A percentile compares a stretch with the other conserved stretches of the same genome.
Conservation (phyloP, 2,888 invertebrate species). For the Deilephila elpenor region DNA sequence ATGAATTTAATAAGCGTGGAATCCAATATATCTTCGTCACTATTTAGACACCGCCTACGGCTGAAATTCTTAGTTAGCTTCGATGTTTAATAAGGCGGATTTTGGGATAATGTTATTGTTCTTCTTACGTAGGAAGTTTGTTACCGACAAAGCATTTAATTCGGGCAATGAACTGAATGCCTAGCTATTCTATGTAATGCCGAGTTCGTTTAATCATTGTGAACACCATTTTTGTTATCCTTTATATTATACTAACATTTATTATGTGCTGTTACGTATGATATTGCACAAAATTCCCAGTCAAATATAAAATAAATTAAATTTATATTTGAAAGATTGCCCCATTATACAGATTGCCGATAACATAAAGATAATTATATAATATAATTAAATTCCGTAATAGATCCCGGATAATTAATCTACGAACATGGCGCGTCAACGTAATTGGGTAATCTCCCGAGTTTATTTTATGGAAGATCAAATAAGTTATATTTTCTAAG, state of each 20-base stretch:
- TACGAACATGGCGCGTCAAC: constrained; percentile 30
- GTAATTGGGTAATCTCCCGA: constrained; percentile 50
- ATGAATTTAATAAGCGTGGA: neutral
- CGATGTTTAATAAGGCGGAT: neutral
- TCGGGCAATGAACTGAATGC: too few species aligned
- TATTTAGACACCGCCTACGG: neutral
- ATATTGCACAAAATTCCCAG: too few species aligned
- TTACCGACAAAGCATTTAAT: too few species aligned
- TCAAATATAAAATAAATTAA: too few species aligned
- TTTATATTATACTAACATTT: too few species aligned
- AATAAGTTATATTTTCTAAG: constrained; percentile 60
- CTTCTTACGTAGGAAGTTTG: neutral
- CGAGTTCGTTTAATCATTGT: neutral
- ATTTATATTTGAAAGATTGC: too few species aligned
- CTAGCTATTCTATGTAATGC: neutral
- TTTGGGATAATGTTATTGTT: neutral
- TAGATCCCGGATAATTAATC: constrained; percentile 10
- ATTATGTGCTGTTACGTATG: too few species aligned
- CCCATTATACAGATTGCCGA: too few species aligned
- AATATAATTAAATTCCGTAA: constrained; percentile 3
- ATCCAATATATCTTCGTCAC: neutral
- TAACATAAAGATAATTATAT: neutral
- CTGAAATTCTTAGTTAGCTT: neutral
- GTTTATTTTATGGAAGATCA: constrained; percentile 54
- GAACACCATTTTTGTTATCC: neutral